These are phyloP conservation scores for Thamnophis sirtalis DNA, from an alignment of 2,113 vertebrate genomes.

Conservation along the genomic window DNA sequence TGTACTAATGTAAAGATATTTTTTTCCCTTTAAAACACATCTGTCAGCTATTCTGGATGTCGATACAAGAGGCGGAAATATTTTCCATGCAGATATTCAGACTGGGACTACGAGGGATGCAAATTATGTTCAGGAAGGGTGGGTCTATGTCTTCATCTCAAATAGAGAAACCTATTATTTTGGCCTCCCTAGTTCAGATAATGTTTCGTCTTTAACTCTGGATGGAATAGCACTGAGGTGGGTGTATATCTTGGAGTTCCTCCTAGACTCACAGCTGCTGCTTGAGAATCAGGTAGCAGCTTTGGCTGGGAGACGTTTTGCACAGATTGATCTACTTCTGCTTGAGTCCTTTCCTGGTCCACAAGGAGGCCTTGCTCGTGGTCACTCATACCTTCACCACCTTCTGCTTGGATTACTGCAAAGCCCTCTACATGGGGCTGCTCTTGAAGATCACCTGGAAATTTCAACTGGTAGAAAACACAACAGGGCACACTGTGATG, in stretches of 20 bases:
- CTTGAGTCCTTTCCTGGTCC: background rate
- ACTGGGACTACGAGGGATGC: background rate
- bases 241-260: background rate
- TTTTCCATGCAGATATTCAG: constrained; percentile 1
- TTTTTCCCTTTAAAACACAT: constrained; percentile 33
- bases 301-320: background rate
- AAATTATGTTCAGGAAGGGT: background rate
- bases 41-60: constrained; percentile 3
- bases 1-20: constrained; percentile 36
- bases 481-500: background rate
- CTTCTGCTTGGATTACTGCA: background rate
- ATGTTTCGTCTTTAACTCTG: background rate
- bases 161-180: background rate
- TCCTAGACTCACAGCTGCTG: background rate
- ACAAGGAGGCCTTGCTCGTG: background rate
- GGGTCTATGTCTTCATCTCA: background rate
- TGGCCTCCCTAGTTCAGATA: background rate
- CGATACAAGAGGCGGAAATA: background rate
- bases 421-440: background rate
- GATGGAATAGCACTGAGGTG: background rate
- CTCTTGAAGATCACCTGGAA: background rate
- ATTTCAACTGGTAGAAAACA: background rate
- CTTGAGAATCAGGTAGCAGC: background rate
- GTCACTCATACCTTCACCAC: background rate
- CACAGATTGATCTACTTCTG: background rate